These are phyloP conservation scores for Boulengeromyrus knoepffleri DNA, from an alignment of 2,113 vertebrate species.

Conservation along the genomic window DNA sequence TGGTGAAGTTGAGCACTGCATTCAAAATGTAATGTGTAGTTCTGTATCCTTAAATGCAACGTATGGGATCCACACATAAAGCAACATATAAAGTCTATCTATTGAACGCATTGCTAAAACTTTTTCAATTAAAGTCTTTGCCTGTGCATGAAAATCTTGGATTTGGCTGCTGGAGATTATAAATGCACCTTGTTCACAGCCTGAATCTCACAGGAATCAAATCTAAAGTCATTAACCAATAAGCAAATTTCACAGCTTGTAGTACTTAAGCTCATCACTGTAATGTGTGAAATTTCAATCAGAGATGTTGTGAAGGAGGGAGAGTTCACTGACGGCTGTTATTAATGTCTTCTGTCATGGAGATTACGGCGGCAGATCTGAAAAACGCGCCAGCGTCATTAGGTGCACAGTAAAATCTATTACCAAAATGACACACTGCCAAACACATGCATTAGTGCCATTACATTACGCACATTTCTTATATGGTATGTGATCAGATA, in stretches of 20 bases:
- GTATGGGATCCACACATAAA: constrained; percentile 68
- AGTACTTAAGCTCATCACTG: constrained; percentile 85
- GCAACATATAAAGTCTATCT: constrained; percentile 74
- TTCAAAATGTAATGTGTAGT: constrained; percentile 97
- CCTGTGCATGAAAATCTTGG: constrained; percentile 69
- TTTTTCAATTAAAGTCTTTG: constrained; percentile 63
- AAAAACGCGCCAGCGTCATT: constrained; percentile 70
- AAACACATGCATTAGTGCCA: constrained; percentile 50
- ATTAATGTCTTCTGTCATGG: constrained; percentile 93
- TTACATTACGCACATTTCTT: constrained; percentile 32
- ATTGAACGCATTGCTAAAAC: constrained; percentile 72
- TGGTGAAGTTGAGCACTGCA: constrained; percentile 85
- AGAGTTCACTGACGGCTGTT: constrained; percentile 79
- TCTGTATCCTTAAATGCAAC: constrained; percentile 52
- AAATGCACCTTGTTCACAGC: constrained; percentile 55
- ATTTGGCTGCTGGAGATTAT: constrained; percentile 68
- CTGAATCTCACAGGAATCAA: constrained; percentile 71
- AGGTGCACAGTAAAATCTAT: constrained; percentile 67
- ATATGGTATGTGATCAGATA: background rate
- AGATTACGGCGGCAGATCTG: constrained; percentile 83
- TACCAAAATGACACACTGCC: constrained; percentile 65
- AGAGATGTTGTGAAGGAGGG: constrained; percentile 88
- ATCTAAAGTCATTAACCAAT: constrained; percentile 67
- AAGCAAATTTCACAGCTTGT: constrained; percentile 85
- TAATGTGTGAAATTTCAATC: constrained; percentile 98